Base-by-base conservation (phyloP, 35 echinoderm and acorn worm genomes). In the Patiria miniata region DNA sequence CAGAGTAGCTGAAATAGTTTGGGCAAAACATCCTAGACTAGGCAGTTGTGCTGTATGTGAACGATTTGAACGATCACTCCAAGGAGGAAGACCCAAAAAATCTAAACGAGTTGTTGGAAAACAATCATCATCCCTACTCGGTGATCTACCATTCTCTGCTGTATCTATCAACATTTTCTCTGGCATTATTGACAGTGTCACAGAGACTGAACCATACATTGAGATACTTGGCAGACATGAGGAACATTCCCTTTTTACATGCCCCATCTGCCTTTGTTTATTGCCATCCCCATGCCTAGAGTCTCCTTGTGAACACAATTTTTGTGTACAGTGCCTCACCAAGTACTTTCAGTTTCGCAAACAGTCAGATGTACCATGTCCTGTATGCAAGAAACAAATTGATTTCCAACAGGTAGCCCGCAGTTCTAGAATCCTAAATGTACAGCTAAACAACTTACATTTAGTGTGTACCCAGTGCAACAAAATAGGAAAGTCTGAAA, bases 221-320 rank as follows among this genome's bases (percentile, higher is more conserved):
- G 57, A n/a, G 16, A 60, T 60, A n/a, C 19, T 60, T n/a, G 57
- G 57, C 28, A 18, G 57, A 17, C 19, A 60, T 18, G 57, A n/a
- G 17, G 57, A 60, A 8, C 57, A 60, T n/a, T 60, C 57, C 19
- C 57, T 60, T 6, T 60, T 60, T 21, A 60, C 57, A 60, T 60
- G 57, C 28, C 57, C 17, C 17, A 60, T 60, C 57, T 60, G 57
- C 57, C 57, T 60, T 60, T 60, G 57, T 60, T 60, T 60, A 26
- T 26, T 60, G 4, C 19, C 57, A n/a, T 60, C 57, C 19, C 57
- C 57, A n/a, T 60, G 57, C 28, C 57, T 60, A 5, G 19, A 60
- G 28, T n/a, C 17, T 60, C 57, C 57, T n/a, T 60, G 57, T 60
- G 57, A 60, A 60, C 57, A 60, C 28, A 60, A 60, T 1, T 60